Conservation (phyloP, 2,113 vertebrate genomes). For the Cyanistes caeruleus region DNA sequence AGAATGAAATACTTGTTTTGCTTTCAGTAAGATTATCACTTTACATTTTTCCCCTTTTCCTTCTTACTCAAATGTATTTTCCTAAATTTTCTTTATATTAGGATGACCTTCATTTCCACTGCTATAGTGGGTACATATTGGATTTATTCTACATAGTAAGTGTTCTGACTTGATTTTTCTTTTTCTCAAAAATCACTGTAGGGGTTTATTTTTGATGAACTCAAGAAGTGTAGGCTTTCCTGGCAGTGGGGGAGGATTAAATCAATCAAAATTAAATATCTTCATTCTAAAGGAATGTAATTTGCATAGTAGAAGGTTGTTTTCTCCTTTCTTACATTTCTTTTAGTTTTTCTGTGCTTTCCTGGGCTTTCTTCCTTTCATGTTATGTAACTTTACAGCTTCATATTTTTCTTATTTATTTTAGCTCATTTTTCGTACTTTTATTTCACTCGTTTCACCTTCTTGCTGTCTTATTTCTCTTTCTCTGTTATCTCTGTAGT, state of each 20-base stretch:
- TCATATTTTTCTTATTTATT: background rate
- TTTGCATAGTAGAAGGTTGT: background rate
- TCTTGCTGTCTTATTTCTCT: background rate
- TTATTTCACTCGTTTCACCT: background rate
- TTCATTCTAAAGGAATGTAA: constrained; percentile 22
- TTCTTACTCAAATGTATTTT: background rate
- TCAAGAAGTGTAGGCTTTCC: constrained; percentile 7
- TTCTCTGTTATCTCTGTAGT: background rate
- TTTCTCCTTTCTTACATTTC: background rate
- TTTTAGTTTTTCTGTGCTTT: background rate
- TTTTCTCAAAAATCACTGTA: background rate
- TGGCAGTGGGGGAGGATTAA: constrained; percentile 5
- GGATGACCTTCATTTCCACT: background rate
- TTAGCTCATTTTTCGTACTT: background rate
- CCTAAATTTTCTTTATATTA: background rate
- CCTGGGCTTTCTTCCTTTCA: background rate
- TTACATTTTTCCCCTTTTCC: background rate
- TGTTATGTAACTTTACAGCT: background rate
- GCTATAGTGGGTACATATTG: background rate
- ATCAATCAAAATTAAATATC: constrained; percentile 47
- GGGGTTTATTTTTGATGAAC: background rate
- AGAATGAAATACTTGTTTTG: background rate
- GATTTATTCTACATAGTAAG: background rate
- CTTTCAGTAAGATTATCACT: background rate
- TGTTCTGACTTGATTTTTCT: background rate